Conservation (phyloP, 2,797 vertebrate species). For the Austrolebias charrua region DNA sequence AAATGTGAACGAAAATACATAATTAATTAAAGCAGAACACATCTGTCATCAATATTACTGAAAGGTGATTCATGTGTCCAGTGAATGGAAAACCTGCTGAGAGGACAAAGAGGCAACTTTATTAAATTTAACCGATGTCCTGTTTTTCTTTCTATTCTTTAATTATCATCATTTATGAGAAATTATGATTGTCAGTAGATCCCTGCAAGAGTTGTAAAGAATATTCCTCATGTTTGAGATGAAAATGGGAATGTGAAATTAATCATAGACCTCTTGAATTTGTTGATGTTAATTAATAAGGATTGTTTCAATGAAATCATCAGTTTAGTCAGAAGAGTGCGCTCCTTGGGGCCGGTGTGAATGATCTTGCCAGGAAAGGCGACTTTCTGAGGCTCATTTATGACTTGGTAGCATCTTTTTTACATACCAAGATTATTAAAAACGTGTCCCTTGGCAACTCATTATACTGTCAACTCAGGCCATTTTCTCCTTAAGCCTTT, state of each 20-base stretch:
- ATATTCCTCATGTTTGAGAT: too few relatives aligned
- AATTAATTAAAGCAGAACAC: too few relatives aligned
- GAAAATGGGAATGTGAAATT: background rate
- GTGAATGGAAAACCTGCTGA: too few relatives aligned
- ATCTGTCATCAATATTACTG: too few relatives aligned
- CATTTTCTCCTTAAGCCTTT: slow-evolving; percentile 77
- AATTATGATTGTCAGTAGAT: too few relatives aligned
- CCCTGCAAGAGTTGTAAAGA: too few relatives aligned
- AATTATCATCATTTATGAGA: too few relatives aligned
- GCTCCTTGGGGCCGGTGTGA: slow-evolving; percentile 69
- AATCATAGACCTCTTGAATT: slow-evolving; percentile 20
- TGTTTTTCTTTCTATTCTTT: too few relatives aligned
- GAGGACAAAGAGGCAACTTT: too few relatives aligned
- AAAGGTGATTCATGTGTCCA: too few relatives aligned
- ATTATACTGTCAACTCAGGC: slow-evolving; percentile 80
- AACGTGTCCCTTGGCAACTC: slow-evolving; percentile 79
- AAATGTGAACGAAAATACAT: too few relatives aligned
- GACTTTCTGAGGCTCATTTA: slow-evolving; percentile 60
- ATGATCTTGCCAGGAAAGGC: slow-evolving; percentile 68
- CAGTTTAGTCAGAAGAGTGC: slow-evolving; percentile 72
- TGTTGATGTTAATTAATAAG: slow-evolving; percentile 65
- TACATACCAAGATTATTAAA: slow-evolving; percentile 80
- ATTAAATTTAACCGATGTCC: too few relatives aligned
- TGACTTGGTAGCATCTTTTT: slow-evolving; percentile 80
- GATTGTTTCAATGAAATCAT: slow-evolving; percentile 72